Evolutionary conservation across 2,113 vertebrate genomes (phyloP).

Genomic region (Nesospiza acunhae): DNA sequence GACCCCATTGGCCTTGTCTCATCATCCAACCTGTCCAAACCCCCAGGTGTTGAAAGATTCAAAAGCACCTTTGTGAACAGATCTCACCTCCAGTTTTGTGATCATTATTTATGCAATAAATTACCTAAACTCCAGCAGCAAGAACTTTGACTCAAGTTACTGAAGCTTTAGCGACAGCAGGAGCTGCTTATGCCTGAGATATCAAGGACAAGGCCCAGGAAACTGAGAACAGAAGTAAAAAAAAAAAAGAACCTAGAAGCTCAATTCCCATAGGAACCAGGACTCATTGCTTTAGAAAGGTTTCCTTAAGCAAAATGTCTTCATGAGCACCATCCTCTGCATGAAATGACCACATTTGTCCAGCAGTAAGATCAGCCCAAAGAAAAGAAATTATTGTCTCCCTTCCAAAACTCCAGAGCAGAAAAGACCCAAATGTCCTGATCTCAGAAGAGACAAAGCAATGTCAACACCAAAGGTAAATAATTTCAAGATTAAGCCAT

Average conservation of each 20-base stretch:
- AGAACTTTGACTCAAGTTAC: not conserved
- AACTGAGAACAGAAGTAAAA: not conserved
- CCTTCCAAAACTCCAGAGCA: not conserved
- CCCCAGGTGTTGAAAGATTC: not conserved
- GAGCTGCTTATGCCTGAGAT: not conserved
- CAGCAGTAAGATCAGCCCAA: not conserved
- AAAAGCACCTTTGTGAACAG: not conserved
- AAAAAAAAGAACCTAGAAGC: not conserved
- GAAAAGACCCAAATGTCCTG: not conserved
- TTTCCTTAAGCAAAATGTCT: not conserved
- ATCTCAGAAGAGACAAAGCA: not conserved
- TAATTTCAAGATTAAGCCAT: not conserved
- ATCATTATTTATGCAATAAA: not conserved
- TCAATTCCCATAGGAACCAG: not conserved
- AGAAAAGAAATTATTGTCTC: not conserved
- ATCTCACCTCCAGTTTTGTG: not conserved
- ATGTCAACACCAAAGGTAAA: not conserved
- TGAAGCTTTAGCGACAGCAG: not conserved
- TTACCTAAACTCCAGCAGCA: not conserved
- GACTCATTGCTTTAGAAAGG: not conserved
- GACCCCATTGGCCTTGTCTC: accelerated
- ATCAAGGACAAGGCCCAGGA: not conserved
- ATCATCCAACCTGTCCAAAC: not conserved
- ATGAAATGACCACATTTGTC: not conserved
- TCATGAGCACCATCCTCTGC: not conserved